Base-by-base conservation (phyloP, 2,797 vertebrate genomes). In the Masticophis lateralis region DNA sequence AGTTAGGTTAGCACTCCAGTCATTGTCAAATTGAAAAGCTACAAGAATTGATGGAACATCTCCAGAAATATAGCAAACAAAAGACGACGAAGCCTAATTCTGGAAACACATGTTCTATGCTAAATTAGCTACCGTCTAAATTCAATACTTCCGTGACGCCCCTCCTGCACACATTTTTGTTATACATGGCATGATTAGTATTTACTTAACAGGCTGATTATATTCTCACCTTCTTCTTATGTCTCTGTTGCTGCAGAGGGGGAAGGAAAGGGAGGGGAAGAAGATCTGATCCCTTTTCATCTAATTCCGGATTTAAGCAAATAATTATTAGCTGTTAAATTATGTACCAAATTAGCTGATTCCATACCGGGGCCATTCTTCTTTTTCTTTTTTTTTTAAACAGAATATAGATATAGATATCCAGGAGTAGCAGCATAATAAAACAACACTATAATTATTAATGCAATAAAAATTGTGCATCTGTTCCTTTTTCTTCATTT, bases 221-320 rank as follows among this genome's bases (percentile, higher is more conserved):
- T 94, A 66, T 95, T 95, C 95, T 95, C 95, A 92, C 95, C 94
- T 96, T 95, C 95, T 43, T 79, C 95, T 91, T 92, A n/a, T 37
- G n/a, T 69, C 96, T 95, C 96, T 94, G 95, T 95, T 95, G 90
- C 88, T 95, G 86, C 22, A 32, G 55, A 83, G 37, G 12, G 51
- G 18, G 96, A 95, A 95, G 89, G 96, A 96, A 92, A 96, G 92
- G 83, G 11, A 43, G 47, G 37, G 79, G 12, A 27, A 57, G 95
- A 94, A 86, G 11, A 27, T 27, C 79, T 94, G 96, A 95, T 95
- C 96, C 95, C 96, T 97, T 96, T 96, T 96, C 94, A 95, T 95
- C 97, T 97, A 97, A 96, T 97, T 97, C 97, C 95, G 92, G 97
- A 94, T 97, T 92, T 95, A 96, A 96, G 96, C 96, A 96, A 97